Conservation (phyloP, 1,140 invertebrate species). For the Tetraneura akinire region DNA sequence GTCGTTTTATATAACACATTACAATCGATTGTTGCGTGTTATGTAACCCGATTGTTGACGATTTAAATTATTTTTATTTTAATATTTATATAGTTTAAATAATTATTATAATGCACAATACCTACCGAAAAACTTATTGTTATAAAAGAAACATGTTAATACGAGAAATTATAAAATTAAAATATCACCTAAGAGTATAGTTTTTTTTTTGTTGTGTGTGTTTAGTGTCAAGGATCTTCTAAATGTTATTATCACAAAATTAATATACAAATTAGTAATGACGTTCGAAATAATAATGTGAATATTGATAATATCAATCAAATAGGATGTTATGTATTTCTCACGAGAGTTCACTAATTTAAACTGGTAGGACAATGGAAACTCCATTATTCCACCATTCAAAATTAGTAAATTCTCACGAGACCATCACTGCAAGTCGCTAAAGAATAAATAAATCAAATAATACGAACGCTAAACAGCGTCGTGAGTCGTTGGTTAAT, state of each 20-base stretch:
- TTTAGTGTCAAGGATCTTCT: background rate
- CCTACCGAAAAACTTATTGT: too few species aligned
- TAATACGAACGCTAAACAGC: constrained; percentile 4
- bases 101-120: too few species aligned
- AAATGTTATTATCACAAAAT: background rate
- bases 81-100: too few species aligned
- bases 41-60: too few species aligned
- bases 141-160: too few species aligned
- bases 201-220: background rate
- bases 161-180: too few species aligned
- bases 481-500: background rate
- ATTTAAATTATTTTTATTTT: too few species aligned
- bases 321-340: constrained; percentile 10
- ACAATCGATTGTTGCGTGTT: too few species aligned
- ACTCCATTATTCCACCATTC: constrained; percentile 17
- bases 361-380: constrained; percentile 24
- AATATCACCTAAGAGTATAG: too few species aligned
- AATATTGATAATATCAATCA: constrained; percentile 30
- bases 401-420: constrained; percentile 41
- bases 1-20: too few species aligned
- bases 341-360: constrained; percentile 16
- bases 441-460: constrained; percentile 31
- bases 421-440: constrained; percentile 19
- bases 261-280: too few species aligned
- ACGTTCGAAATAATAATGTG: background rate